Percentiles rank a stretch among this genome's conserved stretches.
phyloP scores from a whole-genome alignment of 1,140 invertebrate genomes.

The Saccostrea cuccullata region DNA sequence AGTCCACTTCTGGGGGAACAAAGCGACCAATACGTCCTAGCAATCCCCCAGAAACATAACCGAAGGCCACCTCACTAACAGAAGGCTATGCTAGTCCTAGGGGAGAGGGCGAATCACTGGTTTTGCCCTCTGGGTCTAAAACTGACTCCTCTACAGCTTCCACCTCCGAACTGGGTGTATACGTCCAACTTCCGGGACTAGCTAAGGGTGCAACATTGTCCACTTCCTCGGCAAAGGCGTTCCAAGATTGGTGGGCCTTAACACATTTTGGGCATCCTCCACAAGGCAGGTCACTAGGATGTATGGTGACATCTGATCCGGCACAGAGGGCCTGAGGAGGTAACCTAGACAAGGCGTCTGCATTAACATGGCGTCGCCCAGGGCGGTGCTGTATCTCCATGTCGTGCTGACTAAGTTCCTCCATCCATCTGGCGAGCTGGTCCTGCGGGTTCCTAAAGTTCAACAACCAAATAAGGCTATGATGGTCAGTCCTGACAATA shows the following conservation, averaged over 20 bases:
- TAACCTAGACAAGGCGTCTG: background rate
- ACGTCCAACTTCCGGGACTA: background rate
- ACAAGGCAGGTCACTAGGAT: background rate
- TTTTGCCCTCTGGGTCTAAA: background rate
- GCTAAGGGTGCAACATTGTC: background rate
- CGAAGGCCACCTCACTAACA: background rate
- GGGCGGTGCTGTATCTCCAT: slow-evolving; percentile 33
- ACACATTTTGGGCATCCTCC: background rate
- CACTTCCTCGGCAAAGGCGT: background rate
- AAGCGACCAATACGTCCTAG: background rate
- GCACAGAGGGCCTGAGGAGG: background rate
- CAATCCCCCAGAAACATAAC: background rate
- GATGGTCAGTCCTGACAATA: slow-evolving; percentile 59
- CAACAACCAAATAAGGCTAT: slow-evolving; percentile 2
- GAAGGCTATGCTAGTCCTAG: background rate
- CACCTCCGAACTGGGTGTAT: background rate
- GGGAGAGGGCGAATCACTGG: no score
- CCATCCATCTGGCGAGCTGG: background rate
- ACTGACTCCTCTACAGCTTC: background rate
- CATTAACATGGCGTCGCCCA: background rate
- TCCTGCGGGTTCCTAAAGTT: slow-evolving; percentile 31
- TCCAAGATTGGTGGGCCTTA: background rate
- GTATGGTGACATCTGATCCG: background rate
- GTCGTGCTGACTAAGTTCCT: slow-evolving; percentile 16
- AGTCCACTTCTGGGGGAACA: background rate